Base-by-base conservation (phyloP, 37 sponge, comb jelly and placozoan genomes). In the Mnemiopsis leidyi region DNA sequence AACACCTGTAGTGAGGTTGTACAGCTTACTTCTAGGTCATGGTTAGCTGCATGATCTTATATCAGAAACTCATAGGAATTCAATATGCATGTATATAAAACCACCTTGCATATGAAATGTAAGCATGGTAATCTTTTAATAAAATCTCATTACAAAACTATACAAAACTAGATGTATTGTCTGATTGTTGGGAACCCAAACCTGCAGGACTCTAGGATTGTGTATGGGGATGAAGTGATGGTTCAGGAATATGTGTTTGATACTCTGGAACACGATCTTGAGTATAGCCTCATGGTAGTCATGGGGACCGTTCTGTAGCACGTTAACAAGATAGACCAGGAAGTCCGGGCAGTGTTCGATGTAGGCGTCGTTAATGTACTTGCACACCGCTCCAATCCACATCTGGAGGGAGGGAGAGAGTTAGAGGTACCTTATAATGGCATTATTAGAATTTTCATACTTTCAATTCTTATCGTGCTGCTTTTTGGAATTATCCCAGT, bases 341-440 rank as follows among this genome's bases (percentile, higher is more conserved):
- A 85, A 85, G 61, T 85, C 36, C 24, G 61, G n/a, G 35, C 90
- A 85, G 90, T 85, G 23, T 18, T 92, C 93, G 30, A 71, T 69
- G 76, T 92, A 92, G 24, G 93, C 93, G 71, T 92, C 93, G 93
- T 92, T 92, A 25, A 92, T 92, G 30, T 92, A 92, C 76, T 92
- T 92, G 71, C 93, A 92, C 93, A 92, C 93, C 24, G 93, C 93
- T 38, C 75, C 73, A 5, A 92, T 34, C 93, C 93, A 92, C 73
- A 92, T 71, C 76, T 92, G 93, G 0, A 23, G 48, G 61, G 13
- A 48, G 5, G 61, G 61, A n/a, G n/a, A n/a, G n/a, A n/a, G n/a
- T n/a, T n/a, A n/a, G n/a, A n/a, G n/a, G n/a, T n/a, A n/a, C n/a
- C n/a, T n/a, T n/a, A n/a, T n/a, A n/a, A n/a, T n/a, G n/a, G n/a